Evolutionary conservation across 2,888 invertebrate genomes (phyloP).

Genomic region (Carpatolechia fugitivella): DNA sequence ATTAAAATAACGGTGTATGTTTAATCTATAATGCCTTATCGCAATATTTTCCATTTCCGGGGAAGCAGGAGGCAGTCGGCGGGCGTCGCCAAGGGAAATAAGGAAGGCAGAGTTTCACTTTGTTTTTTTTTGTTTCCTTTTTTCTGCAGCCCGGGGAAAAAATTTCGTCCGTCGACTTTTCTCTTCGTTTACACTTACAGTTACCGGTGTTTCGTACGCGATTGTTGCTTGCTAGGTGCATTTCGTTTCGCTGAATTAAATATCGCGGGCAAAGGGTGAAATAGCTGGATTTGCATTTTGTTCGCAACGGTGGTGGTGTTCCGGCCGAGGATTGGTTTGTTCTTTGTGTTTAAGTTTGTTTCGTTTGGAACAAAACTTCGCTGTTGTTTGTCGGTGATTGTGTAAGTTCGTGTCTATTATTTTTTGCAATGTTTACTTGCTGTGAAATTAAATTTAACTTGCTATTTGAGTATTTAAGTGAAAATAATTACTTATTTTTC

Average conservation of each 20-base stretch:
- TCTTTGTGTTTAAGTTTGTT: constrained; percentile 44
- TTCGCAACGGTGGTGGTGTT: constrained; percentile 55
- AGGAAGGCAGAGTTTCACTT: constrained; percentile 76
- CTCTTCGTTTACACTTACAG: constrained; percentile 78
- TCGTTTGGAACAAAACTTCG: constrained; percentile 21
- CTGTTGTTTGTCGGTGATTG: constrained; percentile 30
- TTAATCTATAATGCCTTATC: constrained; percentile 80
- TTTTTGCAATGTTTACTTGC: neutral
- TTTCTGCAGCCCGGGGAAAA: constrained; percentile 43
- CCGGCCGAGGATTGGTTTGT: constrained; percentile 46
- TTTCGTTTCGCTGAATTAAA: constrained; percentile 68
- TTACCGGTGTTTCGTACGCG: constrained; percentile 62
- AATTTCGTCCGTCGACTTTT: constrained; percentile 58
- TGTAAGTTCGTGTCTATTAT: constrained; percentile 11
- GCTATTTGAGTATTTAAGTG: neutral
- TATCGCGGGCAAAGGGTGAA: constrained; percentile 72
- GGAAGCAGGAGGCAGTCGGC: constrained; percentile 57
- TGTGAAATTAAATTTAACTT: too few relatives aligned
- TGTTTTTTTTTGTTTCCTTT: constrained; percentile 59
- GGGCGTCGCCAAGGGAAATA: constrained; percentile 76
- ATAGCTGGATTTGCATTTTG: constrained; percentile 73
- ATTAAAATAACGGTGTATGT: constrained; percentile 67
- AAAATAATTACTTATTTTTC: too few relatives aligned
- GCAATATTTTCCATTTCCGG: constrained; percentile 79
- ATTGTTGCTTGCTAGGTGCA: constrained; percentile 62